Evolutionary conservation across 2,888 invertebrate genomes (phyloP).

Genomic region (Tetragonisca angustula): DNA sequence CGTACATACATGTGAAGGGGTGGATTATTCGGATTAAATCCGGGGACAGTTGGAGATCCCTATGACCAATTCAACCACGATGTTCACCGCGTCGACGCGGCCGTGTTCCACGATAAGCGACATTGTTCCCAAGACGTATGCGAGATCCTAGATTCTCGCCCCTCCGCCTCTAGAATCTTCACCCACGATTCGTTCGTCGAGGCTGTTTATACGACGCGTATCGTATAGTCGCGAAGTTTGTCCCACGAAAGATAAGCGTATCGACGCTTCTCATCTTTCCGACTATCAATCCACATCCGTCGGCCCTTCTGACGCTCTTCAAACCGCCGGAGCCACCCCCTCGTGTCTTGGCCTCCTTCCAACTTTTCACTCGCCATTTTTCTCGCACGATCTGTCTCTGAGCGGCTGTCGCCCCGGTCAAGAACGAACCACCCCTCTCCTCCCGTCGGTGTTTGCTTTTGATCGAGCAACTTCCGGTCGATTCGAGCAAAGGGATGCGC

Average conservation of each 20-base stretch:
- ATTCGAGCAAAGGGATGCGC: background rate
- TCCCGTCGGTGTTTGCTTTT: background rate
- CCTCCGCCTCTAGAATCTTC: constrained; percentile 27
- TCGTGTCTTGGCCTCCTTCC: background rate
- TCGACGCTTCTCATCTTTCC: background rate
- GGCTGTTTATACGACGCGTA: constrained; percentile 4
- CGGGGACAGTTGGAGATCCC: constrained; percentile 41
- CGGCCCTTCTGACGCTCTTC: background rate
- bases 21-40: constrained; percentile 61
- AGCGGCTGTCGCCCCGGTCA: background rate
- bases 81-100: constrained; percentile 68
- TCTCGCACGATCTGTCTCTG: background rate
- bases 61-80: constrained; percentile 37
- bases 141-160: constrained; percentile 13
- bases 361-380: background rate
- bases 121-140: constrained; percentile 59
- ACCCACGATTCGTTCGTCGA: constrained; percentile 46
- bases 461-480: constrained; percentile 12
- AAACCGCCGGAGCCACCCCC: too few species aligned
- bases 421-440: background rate
- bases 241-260: background rate
- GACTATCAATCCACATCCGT: background rate
- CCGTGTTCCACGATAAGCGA: constrained; percentile 61
- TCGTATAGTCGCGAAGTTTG: background rate
- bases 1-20: background rate